These are phyloP conservation scores for Lucilia cuprina DNA, from an alignment of 1,140 invertebrate genomes.

Conservation along the genomic window DNA sequence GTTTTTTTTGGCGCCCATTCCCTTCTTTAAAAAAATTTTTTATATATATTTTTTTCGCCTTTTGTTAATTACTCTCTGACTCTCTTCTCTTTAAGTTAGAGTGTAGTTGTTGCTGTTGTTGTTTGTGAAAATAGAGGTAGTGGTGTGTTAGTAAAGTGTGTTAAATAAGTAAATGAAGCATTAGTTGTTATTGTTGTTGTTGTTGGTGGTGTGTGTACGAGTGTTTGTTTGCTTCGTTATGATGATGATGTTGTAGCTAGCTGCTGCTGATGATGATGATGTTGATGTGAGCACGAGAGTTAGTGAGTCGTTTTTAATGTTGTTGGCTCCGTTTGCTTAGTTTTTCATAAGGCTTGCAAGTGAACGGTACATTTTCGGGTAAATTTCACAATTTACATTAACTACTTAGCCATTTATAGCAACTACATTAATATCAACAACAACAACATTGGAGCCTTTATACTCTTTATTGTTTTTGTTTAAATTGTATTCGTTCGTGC, in stretches of 20 bases:
- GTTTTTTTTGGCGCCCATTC: slow-evolving; percentile 34
- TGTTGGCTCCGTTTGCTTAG: slow-evolving; percentile 26
- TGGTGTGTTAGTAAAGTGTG: background rate
- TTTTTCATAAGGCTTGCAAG: slow-evolving; percentile 30
- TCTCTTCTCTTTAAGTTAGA: background rate
- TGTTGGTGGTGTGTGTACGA: background rate
- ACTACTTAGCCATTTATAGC: too few species aligned
- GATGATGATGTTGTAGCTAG: background rate
- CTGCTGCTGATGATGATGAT: background rate
- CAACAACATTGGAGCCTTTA: slow-evolving; percentile 3
- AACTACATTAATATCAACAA: background rate
- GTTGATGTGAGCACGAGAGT: background rate
- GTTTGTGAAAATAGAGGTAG: background rate
- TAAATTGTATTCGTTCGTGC: background rate
- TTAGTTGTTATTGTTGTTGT: too few species aligned
- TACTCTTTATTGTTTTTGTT: background rate
- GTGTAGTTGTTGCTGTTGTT: slow-evolving; percentile 1
- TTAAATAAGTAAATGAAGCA: background rate
- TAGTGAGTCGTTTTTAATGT: slow-evolving; percentile 23
- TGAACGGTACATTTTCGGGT: slow-evolving; percentile 20
- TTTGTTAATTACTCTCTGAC: background rate
- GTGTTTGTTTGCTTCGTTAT: background rate
- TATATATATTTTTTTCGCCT: background rate
- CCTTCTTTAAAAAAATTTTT: background rate
- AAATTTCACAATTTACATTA: slow-evolving; percentile 23